phyloP scores from a whole-genome alignment of 2,797 vertebrate genomes.

The Thunnus albacares region DNA sequence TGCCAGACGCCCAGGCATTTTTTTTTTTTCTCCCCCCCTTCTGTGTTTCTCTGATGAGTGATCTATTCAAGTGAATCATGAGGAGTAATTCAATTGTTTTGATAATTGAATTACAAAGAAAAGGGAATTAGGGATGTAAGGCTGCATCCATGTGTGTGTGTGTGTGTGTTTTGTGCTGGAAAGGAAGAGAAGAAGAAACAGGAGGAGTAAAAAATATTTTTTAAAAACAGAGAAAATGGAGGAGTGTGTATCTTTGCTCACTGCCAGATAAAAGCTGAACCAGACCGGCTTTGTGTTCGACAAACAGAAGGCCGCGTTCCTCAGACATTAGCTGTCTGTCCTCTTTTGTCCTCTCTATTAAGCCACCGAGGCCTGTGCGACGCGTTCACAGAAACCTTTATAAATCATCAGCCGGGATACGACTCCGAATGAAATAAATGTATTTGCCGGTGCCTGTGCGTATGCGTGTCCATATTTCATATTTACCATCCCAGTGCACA shows the following conservation, averaged over 20 bases:
- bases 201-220: too few species aligned
- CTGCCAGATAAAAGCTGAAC: constrained; percentile 29
- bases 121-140: constrained; percentile 16
- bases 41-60: constrained; percentile 32
- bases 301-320: constrained; percentile 33
- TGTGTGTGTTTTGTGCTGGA: constrained; percentile 7
- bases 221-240: neutral
- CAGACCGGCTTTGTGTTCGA: constrained; percentile 38
- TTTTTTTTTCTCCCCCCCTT: neutral
- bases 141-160: constrained; percentile 15
- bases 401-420: constrained; percentile 37
- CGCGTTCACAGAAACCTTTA: constrained; percentile 9
- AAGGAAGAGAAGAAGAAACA: neutral
- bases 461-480: constrained; percentile 54
- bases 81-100: constrained; percentile 50
- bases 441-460: constrained; percentile 24
- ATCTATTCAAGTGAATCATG: constrained; percentile 57
- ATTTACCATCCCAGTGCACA: constrained; percentile 58
- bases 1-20: constrained; percentile 13
- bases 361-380: constrained; percentile 2
- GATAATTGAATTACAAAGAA: constrained; percentile 64
- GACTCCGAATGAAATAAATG: constrained; percentile 44
- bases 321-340: constrained; percentile 38
- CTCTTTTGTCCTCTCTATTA: constrained; percentile 10
- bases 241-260: constrained; percentile 23